Evolutionary conservation across 2,113 vertebrate species (phyloP).

Genomic region (Puffinus mauretanicus): DNA sequence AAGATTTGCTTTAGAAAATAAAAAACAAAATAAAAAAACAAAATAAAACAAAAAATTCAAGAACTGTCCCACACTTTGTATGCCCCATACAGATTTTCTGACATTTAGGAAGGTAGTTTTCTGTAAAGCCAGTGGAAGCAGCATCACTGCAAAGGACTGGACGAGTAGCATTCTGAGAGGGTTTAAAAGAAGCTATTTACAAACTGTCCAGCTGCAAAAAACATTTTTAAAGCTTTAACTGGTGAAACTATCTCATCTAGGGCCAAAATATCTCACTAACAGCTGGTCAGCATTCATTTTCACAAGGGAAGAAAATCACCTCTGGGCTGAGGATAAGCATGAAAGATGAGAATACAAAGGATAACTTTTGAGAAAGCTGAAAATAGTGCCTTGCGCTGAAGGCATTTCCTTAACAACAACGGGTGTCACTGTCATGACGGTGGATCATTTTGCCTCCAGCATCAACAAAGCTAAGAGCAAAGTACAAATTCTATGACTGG

Average conservation of each 20-base stretch:
- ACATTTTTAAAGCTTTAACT: background rate
- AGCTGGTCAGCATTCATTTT: background rate
- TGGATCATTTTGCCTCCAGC: conserved; percentile 34
- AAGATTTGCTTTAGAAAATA: background rate
- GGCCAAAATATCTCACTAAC: background rate
- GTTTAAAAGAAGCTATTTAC: background rate
- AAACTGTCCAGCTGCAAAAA: background rate
- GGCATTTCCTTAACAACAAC: background rate
- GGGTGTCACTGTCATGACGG: background rate
- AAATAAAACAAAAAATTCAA: background rate
- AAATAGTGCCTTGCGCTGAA: background rate
- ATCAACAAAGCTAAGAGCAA: conserved; percentile 7
- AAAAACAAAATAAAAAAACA: too few relatives aligned
- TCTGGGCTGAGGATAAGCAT: background rate
- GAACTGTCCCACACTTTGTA: background rate
- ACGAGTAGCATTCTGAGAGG: background rate
- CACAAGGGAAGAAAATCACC: background rate
- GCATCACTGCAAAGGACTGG: background rate
- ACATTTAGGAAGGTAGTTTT: background rate
- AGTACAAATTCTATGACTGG: background rate
- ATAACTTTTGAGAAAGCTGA: background rate
- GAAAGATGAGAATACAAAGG: background rate
- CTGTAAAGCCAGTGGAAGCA: background rate
- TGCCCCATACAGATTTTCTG: background rate
- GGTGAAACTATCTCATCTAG: background rate